Base-by-base conservation (phyloP, 2,797 vertebrate species). In the Siniperca undulata region DNA sequence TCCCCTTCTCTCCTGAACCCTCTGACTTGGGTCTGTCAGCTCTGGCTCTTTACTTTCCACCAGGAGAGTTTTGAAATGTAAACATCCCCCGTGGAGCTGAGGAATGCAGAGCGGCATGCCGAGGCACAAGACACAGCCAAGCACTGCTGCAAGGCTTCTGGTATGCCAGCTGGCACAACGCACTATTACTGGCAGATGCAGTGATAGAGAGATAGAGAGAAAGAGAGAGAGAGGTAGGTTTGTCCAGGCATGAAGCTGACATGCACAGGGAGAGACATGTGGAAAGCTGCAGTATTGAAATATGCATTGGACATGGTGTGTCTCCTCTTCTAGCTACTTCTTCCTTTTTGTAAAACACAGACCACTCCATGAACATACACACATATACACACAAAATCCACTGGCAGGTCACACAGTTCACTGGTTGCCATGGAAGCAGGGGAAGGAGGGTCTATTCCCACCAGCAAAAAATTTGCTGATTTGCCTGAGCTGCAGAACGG, bases 341-440 rank as follows among this genome's bases (percentile, higher is more conserved):
- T 71, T 65, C 64, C 58, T 73, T 83, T 88, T 79, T 73, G 70
- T 56, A 60, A 62, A 77, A 82, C 59, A 80, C 70, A 88, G 77
- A 74, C 46, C 36, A 34, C 36, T 82, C 64, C 72, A 62, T 22
- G 22, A 53, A 76, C 61, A 52, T 30, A 72, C 36, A 46, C 40
- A 72, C 12, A 67, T 16, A 77, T 61, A 86, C 20, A 59, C 61
- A 24, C 36, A 38, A 46, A 62, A 61, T 70, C 64, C 80, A 87
- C 67, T 74, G 64, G 75, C 55, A 74, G 80, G 81, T 88, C 75
- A 79, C 78, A 68, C 67, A 83, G 87, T 86, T 89, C 86, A 82
- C 42, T 30, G 66, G 89, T 88, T 89, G 80, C 86, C 82, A 92
- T 90, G 84, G 84, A 70, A 90, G 73, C 83, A 80, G 70, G 59